phyloP scores from a whole-genome alignment of 92 coral and sea anemone species.

The Siderastrea siderea region DNA sequence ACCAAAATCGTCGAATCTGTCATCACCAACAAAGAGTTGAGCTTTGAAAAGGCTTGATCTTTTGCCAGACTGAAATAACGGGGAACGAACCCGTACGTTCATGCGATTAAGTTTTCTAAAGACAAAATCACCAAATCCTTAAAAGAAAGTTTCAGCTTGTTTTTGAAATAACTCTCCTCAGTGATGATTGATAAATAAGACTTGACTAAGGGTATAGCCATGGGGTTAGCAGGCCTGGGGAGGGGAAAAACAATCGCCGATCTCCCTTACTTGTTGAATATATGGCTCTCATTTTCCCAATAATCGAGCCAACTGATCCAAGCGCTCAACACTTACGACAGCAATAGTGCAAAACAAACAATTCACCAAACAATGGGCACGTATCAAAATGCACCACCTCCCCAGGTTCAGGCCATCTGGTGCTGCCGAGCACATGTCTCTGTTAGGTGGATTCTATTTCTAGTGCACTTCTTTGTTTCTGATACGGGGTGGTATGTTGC shows the following conservation, averaged over 20 bases:
- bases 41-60: too few relatives aligned
- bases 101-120: too few relatives aligned
- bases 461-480: constrained; percentile 4
- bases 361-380: constrained; percentile 18
- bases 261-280: constrained; percentile 13
- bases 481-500: constrained; percentile 12
- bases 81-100: too few relatives aligned
- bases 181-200: too few relatives aligned
- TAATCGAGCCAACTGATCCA: constrained; percentile 26
- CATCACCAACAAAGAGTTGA: too few relatives aligned
- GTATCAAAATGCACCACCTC: too few relatives aligned
- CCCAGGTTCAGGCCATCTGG: neutral
- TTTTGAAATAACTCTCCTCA: too few relatives aligned
- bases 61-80: too few relatives aligned
- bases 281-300: constrained; percentile 7
- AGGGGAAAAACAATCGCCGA: neutral
- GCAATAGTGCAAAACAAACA: neutral
- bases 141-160: too few relatives aligned
- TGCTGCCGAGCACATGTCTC: constrained; percentile 2
- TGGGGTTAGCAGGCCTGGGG: constrained; percentile 26
- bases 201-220: too few relatives aligned
- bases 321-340: constrained; percentile 23
- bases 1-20: too few relatives aligned
- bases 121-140: too few relatives aligned
- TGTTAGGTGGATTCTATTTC: neutral